These are phyloP conservation scores for Tetranychus urticae DNA, from an alignment of 1,140 invertebrate genomes.

Conservation along the genomic window DNA sequence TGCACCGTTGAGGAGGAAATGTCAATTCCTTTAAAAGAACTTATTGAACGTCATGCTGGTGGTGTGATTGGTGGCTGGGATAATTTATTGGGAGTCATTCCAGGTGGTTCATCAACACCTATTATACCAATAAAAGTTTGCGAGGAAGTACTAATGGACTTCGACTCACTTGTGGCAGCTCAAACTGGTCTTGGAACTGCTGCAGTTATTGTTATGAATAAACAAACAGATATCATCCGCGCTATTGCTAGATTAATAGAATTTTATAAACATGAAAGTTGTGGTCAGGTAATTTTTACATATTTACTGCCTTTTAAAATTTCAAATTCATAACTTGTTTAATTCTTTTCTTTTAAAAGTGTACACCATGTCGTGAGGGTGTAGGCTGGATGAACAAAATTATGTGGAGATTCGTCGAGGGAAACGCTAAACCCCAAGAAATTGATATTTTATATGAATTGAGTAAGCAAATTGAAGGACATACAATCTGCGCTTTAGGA, in stretches of 20 bases:
- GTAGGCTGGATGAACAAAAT: constrained; percentile 98
- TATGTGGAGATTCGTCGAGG: constrained; percentile 65
- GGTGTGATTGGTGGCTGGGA: constrained; percentile 97
- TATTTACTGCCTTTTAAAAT: constrained; percentile 9
- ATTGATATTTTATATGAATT: constrained; percentile 99
- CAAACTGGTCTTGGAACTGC: constrained; percentile 92
- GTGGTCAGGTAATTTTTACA: constrained; percentile 46
- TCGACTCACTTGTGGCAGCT: constrained; percentile 75
- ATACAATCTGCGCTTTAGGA: constrained; percentile 94
- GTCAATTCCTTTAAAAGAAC: constrained; percentile 81
- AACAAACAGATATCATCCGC: constrained; percentile 85
- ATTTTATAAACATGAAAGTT: constrained; percentile 99
- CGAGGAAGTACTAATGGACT: constrained; percentile 88
- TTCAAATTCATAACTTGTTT: background rate
- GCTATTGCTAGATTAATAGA: constrained; percentile 84
- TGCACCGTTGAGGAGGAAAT: constrained; percentile 99
- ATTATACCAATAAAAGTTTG: constrained; percentile 91
- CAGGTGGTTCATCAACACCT: constrained; percentile 88
- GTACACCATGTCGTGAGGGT: constrained; percentile 91
- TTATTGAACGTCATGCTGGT: constrained; percentile 87
- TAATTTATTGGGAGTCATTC: constrained; percentile 87
- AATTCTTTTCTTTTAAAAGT: constrained; percentile 22
- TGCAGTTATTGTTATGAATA: constrained; percentile 97
- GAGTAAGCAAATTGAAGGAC: constrained; percentile 98
- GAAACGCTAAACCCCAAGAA: constrained; percentile 75